Evolutionary conservation across 2,797 vertebrate species (phyloP).

Genomic region (Lemur catta): DNA sequence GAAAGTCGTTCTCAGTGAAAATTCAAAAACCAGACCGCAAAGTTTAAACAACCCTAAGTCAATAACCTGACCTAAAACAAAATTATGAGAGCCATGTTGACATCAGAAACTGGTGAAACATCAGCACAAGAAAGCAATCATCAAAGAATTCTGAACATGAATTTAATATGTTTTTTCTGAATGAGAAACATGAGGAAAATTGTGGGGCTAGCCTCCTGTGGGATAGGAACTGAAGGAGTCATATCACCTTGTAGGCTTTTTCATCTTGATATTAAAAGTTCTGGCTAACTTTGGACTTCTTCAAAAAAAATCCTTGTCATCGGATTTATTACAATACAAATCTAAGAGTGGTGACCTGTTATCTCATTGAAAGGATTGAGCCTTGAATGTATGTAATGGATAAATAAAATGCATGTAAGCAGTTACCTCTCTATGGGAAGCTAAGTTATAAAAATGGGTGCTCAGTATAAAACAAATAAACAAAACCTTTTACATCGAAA

Average conservation of each 20-base stretch:
- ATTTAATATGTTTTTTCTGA: constrained; percentile 75
- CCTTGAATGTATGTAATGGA: constrained; percentile 40
- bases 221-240: neutral
- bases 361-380: neutral
- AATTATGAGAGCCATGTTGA: neutral
- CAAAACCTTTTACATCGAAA: constrained; percentile 73
- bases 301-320: constrained; percentile 37
- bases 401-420: constrained; percentile 65
- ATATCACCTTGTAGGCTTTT: neutral
- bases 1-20: constrained; percentile 75
- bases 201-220: constrained; percentile 25
- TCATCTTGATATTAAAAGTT: neutral
- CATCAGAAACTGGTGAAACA: constrained; percentile 78
- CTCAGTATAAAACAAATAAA: constrained; percentile 59
- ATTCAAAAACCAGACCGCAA: neutral
- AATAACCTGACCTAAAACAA: constrained; percentile 12
- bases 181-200: constrained; percentile 69
- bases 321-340: constrained; percentile 11
- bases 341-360: constrained; percentile 16
- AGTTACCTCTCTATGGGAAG: constrained; percentile 64
- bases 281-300: constrained; percentile 33
- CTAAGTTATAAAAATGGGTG: constrained; percentile 63
- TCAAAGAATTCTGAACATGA: constrained; percentile 72
- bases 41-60: constrained; percentile 48
- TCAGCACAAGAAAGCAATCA: constrained; percentile 57